A percentile compares a stretch with the other conserved stretches of the same genome.
Conservation (phyloP, 2,888 invertebrate genomes). For the Thymelicus acteon region DNA sequence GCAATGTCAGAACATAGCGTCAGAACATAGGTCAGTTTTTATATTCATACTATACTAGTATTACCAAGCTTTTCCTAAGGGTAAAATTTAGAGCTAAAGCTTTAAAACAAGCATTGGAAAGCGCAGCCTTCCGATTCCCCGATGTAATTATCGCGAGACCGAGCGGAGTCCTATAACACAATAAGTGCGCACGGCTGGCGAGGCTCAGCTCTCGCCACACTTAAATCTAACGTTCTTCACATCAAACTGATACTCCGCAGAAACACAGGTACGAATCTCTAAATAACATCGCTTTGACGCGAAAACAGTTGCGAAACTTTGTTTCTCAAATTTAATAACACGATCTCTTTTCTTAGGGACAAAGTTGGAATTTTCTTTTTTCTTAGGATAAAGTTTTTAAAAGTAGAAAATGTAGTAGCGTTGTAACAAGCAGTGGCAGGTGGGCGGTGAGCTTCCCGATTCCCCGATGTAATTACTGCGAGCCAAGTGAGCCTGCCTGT, state of each 20-base stretch:
- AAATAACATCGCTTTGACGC: conserved; percentile 6
- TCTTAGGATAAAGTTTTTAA: conserved; percentile 10
- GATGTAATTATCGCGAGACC: conserved; percentile 77
- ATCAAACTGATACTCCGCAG: conserved; percentile 36
- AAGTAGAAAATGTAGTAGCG: conserved; percentile 16
- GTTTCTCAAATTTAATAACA: conserved; percentile 9
- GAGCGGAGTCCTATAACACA: conserved; percentile 72
- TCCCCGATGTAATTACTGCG: conserved; percentile 35
- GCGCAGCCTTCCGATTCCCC: conserved; percentile 67
- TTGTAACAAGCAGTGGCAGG: conserved; percentile 21
- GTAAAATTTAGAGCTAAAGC: conserved; percentile 18
- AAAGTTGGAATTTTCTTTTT: conserved; percentile 12
- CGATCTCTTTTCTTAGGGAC: conserved; percentile 13
- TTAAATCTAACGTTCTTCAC: conserved; percentile 36
- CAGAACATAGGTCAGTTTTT: neutral
- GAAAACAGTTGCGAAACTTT: conserved; percentile 12
- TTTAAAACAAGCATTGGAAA: conserved; percentile 42
- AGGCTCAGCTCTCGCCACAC: conserved; percentile 41
- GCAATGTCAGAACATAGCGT: neutral
- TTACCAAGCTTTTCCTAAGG: neutral
- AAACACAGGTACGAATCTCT: conserved; percentile 6
- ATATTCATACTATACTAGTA: neutral
- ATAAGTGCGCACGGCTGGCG: conserved; percentile 70
- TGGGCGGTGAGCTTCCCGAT: conserved; percentile 26
- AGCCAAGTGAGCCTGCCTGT: conserved; percentile 14